Evolutionary conservation across 2,888 invertebrate species (phyloP), one percentile per base, ranked within the genome.

Genomic region (Harpagoxenus sublaevis): DNA sequence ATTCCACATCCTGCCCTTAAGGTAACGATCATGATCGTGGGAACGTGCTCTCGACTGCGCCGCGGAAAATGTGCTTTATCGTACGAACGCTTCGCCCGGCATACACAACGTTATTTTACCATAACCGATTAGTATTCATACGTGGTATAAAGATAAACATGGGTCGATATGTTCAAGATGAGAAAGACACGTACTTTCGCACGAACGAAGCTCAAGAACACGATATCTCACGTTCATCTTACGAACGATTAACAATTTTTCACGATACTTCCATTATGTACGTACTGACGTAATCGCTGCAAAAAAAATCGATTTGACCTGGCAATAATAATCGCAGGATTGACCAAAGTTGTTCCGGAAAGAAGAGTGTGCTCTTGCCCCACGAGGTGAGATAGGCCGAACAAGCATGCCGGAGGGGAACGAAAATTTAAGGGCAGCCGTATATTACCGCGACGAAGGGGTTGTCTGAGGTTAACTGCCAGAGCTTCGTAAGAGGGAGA

Each of bases 401-500:
- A 70, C 66, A 84, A 60, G 82, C 78, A 60, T 23, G 81, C 85
- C 73, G 85, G 83, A 83, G 88, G 88, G 88, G 87, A 86, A 86
- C 82, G 90, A 89, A 89, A 92, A 92, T 92, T 92, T 92, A 92
- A 92, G 91, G 88, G 90, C 89, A 60, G 89, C 84, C 91, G 89
- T 92, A 92, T 92, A 92, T 92, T 92, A 92, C 88, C 89, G 87
- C 88, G 83, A 85, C 91, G 89, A 87, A 88, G 88, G 88, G 90
- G 90, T 91, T 90, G 91, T 90, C 91, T 92, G 92, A 92, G 91
- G 91, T 92, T 92, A 92, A 92, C 91, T 91, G 91, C 92, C 91
- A 89, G 90, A 91, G 89, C 89, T 88, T 91, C 88, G 90, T 70
- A 85, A 87, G 84, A 85, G 88, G 70, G 84, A 73, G 82, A 84